Evolutionary conservation across 2,888 invertebrate genomes (phyloP).

Genomic region (Tribolium freemani): DNA sequence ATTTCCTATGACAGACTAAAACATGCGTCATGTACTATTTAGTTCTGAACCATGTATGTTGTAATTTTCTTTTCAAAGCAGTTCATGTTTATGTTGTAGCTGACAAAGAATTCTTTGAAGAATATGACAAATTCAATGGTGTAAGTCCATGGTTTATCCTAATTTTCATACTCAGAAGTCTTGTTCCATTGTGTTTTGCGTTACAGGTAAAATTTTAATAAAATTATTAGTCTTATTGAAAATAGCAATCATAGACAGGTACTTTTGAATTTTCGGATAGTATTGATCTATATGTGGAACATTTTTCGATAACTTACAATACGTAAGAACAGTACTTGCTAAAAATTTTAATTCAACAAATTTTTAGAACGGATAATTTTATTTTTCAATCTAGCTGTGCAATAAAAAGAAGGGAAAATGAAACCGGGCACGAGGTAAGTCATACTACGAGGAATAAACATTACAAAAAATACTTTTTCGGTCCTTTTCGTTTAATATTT

Average conservation of each 20-base stretch:
- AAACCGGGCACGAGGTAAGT: background rate
- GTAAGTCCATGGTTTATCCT: background rate
- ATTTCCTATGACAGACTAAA: too few species aligned
- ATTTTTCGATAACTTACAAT: background rate
- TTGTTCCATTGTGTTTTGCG: constrained; percentile 1
- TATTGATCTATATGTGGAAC: background rate
- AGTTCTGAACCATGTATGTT: too few species aligned
- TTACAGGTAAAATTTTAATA: background rate
- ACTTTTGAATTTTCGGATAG: background rate
- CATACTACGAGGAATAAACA: background rate
- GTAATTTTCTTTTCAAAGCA: too few species aligned
- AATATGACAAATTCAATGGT: constrained; percentile 5
- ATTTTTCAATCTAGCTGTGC: background rate
- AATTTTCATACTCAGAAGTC: constrained; percentile 2
- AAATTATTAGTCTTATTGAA: too few species aligned
- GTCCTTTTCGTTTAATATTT: too few species aligned
- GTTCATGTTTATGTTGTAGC: background rate
- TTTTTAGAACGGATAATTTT: background rate
- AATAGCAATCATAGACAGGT: background rate
- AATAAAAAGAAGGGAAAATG: background rate
- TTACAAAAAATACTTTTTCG: background rate
- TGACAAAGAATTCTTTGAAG: constrained; percentile 16
- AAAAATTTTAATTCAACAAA: background rate
- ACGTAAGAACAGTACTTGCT: background rate
- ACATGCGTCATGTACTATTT: too few species aligned